These are phyloP conservation scores for Chalcis sispes DNA, from an alignment of 2,888 invertebrate species.

Conservation along the genomic window DNA sequence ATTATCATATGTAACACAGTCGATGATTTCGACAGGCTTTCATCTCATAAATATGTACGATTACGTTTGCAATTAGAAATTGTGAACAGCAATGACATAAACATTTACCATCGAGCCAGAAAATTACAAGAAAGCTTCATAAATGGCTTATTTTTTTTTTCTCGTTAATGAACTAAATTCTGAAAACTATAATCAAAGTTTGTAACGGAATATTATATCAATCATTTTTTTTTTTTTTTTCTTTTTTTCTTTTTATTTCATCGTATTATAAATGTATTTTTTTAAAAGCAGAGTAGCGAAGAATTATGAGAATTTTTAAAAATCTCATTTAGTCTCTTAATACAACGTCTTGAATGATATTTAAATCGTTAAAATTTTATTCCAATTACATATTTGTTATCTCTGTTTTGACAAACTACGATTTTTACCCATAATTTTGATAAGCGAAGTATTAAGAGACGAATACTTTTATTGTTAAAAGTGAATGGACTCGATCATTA, in stretches of 20 bases:
- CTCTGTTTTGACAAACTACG: not conserved
- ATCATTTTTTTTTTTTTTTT: too few relatives aligned
- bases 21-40: conserved; percentile 52
- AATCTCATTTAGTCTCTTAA: conserved; percentile 28
- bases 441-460: conserved; percentile 25
- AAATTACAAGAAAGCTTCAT: conserved; percentile 26
- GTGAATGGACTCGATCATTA: conserved; percentile 4
- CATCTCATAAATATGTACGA: conserved; percentile 46
- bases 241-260: too few relatives aligned
- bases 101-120: conserved; percentile 50
- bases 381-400: not conserved
- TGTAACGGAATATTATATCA: too few relatives aligned
- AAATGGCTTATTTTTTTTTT: conserved; percentile 5
- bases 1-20: conserved; percentile 50
- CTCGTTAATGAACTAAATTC: conserved; percentile 14
- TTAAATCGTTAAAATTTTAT: too few relatives aligned
- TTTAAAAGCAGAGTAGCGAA: conserved; percentile 26
- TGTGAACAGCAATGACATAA: conserved; percentile 53
- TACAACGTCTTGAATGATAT: not conserved
- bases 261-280: conserved; percentile 11
- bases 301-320: conserved; percentile 30
- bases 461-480: conserved; percentile 4
- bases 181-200: too few relatives aligned
- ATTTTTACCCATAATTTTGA: too few relatives aligned
- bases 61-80: conserved; percentile 55